phyloP scores from a whole-genome alignment of 2,797 vertebrate species.

The Enteromius treurensis region DNA sequence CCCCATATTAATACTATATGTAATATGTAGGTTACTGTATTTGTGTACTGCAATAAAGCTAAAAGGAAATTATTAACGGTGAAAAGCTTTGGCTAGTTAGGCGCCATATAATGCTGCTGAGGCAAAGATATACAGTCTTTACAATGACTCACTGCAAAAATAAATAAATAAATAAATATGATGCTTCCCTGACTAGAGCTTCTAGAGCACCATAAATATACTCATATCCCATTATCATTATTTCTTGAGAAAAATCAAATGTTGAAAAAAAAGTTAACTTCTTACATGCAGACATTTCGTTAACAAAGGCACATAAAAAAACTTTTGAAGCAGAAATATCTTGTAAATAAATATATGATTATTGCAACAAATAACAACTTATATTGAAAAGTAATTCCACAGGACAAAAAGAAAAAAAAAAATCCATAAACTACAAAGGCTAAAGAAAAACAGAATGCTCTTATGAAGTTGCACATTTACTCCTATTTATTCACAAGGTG shows the following conservation, averaged over 20 bases:
- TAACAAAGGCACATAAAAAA: neutral
- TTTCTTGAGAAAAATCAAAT: neutral
- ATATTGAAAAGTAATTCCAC: neutral
- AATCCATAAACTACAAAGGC: neutral
- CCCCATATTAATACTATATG: neutral
- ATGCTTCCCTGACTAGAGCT: neutral
- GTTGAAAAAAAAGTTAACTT: neutral
- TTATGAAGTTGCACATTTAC: neutral
- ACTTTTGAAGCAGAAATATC: neutral
- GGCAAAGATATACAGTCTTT: neutral
- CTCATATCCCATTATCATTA: neutral
- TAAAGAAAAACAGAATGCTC: neutral
- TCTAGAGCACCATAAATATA: neutral
- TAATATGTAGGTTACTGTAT: neutral
- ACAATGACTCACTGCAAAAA: neutral
- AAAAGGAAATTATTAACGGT: neutral
- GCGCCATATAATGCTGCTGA: neutral
- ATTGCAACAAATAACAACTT: neutral
- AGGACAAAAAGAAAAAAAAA: neutral
- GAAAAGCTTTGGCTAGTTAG: neutral
- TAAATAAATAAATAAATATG: neutral
- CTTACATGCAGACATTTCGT: neutral
- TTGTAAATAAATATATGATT: neutral
- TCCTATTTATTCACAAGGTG: constrained; percentile 45
- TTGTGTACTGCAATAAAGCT: neutral